Percentiles rank a stretch among this genome's conserved stretches.
Conservation (phyloP, 2,888 invertebrate genomes). For the Zaprionus lineosus region DNA sequence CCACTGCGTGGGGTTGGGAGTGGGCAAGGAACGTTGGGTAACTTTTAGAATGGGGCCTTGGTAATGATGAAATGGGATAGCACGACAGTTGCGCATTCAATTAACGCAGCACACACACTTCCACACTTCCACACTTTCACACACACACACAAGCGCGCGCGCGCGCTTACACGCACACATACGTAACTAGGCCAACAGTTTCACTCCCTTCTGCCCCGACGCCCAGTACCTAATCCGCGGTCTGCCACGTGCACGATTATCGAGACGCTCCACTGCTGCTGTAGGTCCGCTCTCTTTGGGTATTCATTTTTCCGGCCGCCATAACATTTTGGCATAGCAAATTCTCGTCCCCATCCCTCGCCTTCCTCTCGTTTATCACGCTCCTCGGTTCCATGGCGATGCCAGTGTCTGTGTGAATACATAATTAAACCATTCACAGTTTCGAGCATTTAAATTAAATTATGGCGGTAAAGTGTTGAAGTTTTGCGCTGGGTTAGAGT, state of each 20-base stretch:
- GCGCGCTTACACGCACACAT: background rate
- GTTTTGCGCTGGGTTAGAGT: constrained; percentile 17
- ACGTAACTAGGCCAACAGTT: constrained; percentile 61
- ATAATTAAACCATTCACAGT: constrained; percentile 75
- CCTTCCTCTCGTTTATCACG: constrained; percentile 21
- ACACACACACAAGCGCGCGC: constrained; percentile 9
- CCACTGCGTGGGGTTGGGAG: background rate
- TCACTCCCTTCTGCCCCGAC: constrained; percentile 31
- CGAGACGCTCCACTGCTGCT: constrained; percentile 32
- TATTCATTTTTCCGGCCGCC: constrained; percentile 41
- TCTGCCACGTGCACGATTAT: constrained; percentile 54
- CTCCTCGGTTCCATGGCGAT: constrained; percentile 16
- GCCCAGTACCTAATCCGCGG: constrained; percentile 46
- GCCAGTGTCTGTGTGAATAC: constrained; percentile 53
- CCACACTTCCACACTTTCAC: constrained; percentile 13
- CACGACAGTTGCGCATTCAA: constrained; percentile 73
- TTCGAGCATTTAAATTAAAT: constrained; percentile 76
- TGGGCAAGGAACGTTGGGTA: background rate
- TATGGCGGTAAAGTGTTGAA: constrained; percentile 59
- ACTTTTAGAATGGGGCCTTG: too few species aligned
- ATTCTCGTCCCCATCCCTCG: constrained; percentile 9
- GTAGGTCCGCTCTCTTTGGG: constrained; percentile 12
- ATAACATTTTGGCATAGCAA: constrained; percentile 48
- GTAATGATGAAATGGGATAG: constrained; percentile 43
- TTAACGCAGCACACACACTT: constrained; percentile 55